These are phyloP conservation scores for Gandaritis pyraliata DNA, from an alignment of 2,888 invertebrate species.

Conservation along the genomic window DNA sequence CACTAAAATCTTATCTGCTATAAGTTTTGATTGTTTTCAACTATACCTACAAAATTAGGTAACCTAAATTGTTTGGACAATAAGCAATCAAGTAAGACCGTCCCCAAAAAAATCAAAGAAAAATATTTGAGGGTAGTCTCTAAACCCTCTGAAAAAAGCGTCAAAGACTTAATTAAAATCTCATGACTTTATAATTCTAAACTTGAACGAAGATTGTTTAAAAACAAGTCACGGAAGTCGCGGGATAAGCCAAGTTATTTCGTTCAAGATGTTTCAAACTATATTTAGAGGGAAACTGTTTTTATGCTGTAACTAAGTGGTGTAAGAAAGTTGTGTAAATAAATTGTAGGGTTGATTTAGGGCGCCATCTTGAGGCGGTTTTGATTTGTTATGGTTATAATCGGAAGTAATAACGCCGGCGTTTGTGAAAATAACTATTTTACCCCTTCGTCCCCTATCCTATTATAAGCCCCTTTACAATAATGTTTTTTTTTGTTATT, in stretches of 20 bases:
- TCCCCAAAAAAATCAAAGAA: background rate
- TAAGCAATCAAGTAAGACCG: background rate
- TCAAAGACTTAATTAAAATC: conserved; percentile 24
- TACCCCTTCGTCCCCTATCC: background rate
- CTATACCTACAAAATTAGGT: background rate
- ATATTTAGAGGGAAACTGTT: conserved; percentile 41
- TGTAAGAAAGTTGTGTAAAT: conserved; percentile 39
- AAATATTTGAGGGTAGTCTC: too few species aligned
- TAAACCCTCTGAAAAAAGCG: conserved; percentile 6
- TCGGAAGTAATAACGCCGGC: conserved; percentile 19
- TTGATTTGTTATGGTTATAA: conserved; percentile 24
- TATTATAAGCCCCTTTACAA: background rate
- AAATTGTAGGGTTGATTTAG: conserved; percentile 39
- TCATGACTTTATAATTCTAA: conserved; percentile 28
- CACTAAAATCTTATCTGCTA: conserved; percentile 3
- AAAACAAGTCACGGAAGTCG: conserved; percentile 38
- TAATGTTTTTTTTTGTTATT: too few species aligned
- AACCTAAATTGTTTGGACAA: background rate
- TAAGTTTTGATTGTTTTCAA: background rate
- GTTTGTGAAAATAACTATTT: conserved; percentile 5
- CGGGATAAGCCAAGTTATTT: conserved; percentile 31
- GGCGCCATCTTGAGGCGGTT: conserved; percentile 13
- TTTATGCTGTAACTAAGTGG: conserved; percentile 40
- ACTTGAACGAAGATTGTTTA: conserved; percentile 31
- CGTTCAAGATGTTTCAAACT: conserved; percentile 43